Percentiles rank a stretch among this genome's conserved stretches.
Conservation (phyloP, 2,113 vertebrate genomes). For the Phaethon lepturus region DNA sequence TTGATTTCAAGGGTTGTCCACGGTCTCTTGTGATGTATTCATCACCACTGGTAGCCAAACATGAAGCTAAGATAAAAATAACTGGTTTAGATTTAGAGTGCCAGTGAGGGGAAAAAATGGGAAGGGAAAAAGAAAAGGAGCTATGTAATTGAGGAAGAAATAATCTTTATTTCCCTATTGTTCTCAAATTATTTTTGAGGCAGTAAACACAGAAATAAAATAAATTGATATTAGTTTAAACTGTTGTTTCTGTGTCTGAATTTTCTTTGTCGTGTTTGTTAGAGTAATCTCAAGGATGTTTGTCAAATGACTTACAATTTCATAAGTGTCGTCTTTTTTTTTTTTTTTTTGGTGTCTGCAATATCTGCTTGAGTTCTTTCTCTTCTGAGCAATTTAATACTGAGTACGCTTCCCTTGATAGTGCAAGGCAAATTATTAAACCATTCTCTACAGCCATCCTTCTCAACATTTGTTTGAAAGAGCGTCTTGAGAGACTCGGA, state of each 20-base stretch:
- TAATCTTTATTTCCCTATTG: background rate
- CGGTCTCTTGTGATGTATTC: background rate
- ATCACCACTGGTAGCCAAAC: background rate
- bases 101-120: background rate
- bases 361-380: constrained; percentile 6
- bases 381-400: constrained; percentile 59
- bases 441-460: constrained; percentile 64
- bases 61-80: background rate
- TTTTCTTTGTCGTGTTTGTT: constrained; percentile 2
- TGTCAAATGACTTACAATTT: constrained; percentile 1
- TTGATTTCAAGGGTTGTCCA: background rate
- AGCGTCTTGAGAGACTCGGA: constrained; percentile 69
- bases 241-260: constrained; percentile 6
- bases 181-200: constrained; percentile 24
- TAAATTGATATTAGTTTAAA: background rate
- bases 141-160: background rate
- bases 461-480: constrained; percentile 74
- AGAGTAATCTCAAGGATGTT: constrained; percentile 4
- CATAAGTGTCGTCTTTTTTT: background rate
- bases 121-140: background rate
- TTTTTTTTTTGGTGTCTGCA: background rate
- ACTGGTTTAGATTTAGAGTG: background rate
- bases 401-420: constrained; percentile 60
- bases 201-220: constrained; percentile 32
- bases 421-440: constrained; percentile 64